Evolutionary conservation across 92 coral and sea anemone genomes (phyloP).

Genomic region (Phenganax stokvisi): DNA sequence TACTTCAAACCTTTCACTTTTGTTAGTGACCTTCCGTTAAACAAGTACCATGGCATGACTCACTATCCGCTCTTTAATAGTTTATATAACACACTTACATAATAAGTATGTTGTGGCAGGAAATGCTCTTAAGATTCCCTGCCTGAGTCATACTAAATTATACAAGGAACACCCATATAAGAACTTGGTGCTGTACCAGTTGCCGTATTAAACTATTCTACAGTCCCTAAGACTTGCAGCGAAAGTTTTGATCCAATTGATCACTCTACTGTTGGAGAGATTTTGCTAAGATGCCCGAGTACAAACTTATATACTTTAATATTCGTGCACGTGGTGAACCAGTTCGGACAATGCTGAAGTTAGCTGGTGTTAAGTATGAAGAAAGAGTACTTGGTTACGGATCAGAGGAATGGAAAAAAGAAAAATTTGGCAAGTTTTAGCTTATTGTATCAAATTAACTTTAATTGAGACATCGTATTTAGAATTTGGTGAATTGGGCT

Average conservation of each 20-base stretch:
- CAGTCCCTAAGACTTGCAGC: too few species aligned
- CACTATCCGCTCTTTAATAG: too few species aligned
- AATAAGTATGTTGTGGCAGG: too few species aligned
- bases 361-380: slow-evolving; percentile 26
- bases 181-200: too few species aligned
- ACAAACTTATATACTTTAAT: slow-evolving; percentile 32
- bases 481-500: background rate
- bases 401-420: slow-evolving; percentile 25
- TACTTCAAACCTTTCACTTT: too few species aligned
- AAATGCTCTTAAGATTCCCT: too few species aligned
- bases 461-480: background rate
- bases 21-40: too few species aligned
- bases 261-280: background rate
- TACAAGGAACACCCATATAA: too few species aligned
- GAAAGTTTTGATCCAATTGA: background rate
- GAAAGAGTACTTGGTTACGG: slow-evolving; percentile 1
- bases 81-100: too few species aligned
- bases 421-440: slow-evolving; percentile 1
- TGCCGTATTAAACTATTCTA: too few species aligned
- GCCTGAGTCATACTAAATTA: too few species aligned
- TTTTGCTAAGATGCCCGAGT: slow-evolving; percentile 24
- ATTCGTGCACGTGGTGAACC: slow-evolving; percentile 38
- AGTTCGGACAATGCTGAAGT: slow-evolving; percentile 26
- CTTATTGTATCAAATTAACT: background rate
- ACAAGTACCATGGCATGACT: too few species aligned